Evolutionary conservation across 1,140 invertebrate species (phyloP).

Genomic region (Aphaenogaster rudis): DNA sequence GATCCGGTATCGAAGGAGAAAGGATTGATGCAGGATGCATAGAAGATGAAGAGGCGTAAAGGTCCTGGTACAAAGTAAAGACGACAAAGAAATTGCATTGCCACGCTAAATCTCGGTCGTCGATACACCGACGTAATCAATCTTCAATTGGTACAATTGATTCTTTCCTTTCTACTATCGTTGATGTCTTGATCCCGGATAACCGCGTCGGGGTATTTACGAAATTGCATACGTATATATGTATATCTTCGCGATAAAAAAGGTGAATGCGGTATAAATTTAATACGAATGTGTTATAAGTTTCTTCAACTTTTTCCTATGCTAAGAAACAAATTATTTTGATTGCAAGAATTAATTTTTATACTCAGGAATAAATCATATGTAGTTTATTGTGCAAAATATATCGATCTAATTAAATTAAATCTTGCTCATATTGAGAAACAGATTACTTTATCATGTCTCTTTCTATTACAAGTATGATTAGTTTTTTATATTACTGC

Average conservation of each 20-base stretch:
- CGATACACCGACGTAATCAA: conserved; percentile 76
- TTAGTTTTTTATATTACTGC: not conserved
- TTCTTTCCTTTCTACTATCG: conserved; percentile 38
- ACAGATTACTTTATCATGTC: not conserved
- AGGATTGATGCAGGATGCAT: conserved; percentile 52
- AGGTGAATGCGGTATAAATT: not conserved
- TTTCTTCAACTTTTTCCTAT: not conserved
- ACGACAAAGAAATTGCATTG: conserved; percentile 75
- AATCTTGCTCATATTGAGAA: not conserved
- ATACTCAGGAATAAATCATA: not conserved
- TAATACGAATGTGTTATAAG: not conserved
- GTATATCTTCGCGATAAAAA: not conserved
- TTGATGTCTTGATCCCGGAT: conserved; percentile 46
- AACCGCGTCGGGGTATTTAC: not conserved
- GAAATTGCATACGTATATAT: not conserved
- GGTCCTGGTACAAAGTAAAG: conserved; percentile 72
- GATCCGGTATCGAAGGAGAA: conserved; percentile 68
- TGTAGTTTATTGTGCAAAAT: not conserved
- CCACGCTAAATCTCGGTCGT: conserved; percentile 68
- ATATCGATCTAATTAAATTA: conserved; percentile 19
- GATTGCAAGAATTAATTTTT: not conserved
- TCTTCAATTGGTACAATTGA: conserved; percentile 78
- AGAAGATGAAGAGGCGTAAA: conserved; percentile 61
- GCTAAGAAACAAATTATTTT: not conserved
- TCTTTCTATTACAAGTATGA: not conserved